phyloP scores from a whole-genome alignment of 2,888 invertebrate species.

The Cheilosia impressa region DNA sequence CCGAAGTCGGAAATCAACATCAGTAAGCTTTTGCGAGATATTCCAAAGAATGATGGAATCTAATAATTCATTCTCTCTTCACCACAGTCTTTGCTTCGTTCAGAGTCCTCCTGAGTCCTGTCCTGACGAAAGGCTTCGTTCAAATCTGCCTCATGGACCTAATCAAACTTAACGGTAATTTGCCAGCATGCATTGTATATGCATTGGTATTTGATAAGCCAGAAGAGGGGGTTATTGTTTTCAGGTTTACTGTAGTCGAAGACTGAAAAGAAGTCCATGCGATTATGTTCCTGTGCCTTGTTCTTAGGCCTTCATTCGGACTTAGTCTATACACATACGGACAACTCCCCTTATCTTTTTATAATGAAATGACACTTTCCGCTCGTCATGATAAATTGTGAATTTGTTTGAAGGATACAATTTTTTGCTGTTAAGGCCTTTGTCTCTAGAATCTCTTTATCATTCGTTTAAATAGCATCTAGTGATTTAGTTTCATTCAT shows the following conservation, averaged over 20 bases:
- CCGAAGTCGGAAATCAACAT: neutral
- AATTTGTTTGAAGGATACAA: slow-evolving; percentile 57
- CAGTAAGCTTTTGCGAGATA: neutral
- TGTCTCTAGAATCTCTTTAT: slow-evolving; percentile 60
- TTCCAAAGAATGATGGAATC: neutral
- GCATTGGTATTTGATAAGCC: slow-evolving; percentile 1
- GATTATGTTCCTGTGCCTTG: neutral
- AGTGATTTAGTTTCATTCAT: slow-evolving; percentile 62
- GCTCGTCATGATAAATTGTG: slow-evolving; percentile 65
- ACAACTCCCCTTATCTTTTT: slow-evolving; percentile 40
- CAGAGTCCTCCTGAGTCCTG: neutral
- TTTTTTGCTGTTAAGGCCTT: slow-evolving; percentile 34
- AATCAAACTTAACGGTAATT: neutral
- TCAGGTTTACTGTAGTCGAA: neutral
- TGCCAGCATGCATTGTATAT: neutral
- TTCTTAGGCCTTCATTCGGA: neutral
- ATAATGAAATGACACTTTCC: slow-evolving; percentile 53
- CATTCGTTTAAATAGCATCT: slow-evolving; percentile 60
- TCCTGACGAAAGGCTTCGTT: slow-evolving; percentile 26
- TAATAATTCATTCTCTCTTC: neutral
- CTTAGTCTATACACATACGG: neutral
- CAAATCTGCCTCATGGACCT: slow-evolving; percentile 3
- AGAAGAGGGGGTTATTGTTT: slow-evolving; percentile 1
- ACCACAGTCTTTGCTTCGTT: neutral
- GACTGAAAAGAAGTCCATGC: neutral